A percentile compares a stretch with the other conserved stretches of the same genome.
phyloP scores from a whole-genome alignment of 2,888 invertebrate species.

The Eilema griseolum region DNA sequence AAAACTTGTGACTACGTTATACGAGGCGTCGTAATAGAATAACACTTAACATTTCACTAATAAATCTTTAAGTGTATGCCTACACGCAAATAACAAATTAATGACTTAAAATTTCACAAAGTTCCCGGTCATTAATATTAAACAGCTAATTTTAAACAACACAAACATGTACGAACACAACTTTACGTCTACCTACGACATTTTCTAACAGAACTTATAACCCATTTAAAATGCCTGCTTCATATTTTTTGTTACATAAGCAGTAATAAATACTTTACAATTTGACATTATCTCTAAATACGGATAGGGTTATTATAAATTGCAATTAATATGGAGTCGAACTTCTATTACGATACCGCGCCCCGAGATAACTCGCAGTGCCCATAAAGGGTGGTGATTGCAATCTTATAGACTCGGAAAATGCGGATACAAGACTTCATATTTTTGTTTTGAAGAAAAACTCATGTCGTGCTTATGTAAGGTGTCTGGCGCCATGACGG shows the following conservation, averaged over 20 bases:
- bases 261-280: slow-evolving; percentile 25
- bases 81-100: slow-evolving; percentile 4
- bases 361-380: slow-evolving; percentile 70
- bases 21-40: background rate
- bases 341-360: slow-evolving; percentile 49
- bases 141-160: background rate
- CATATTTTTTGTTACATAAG: slow-evolving; percentile 22
- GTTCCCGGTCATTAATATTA: background rate
- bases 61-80: background rate
- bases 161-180: background rate
- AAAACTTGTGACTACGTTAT: background rate
- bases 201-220: slow-evolving; percentile 4
- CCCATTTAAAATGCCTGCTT: slow-evolving; percentile 12
- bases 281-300: slow-evolving; percentile 29
- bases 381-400: slow-evolving; percentile 69
- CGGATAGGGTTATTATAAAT: slow-evolving; percentile 31
- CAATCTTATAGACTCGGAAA: slow-evolving; percentile 56
- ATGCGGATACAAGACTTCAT: slow-evolving; percentile 69
- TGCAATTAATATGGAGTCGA: slow-evolving; percentile 39
- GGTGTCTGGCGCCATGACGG: slow-evolving; percentile 41
- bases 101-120: slow-evolving; percentile 2
- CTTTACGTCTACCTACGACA: slow-evolving; percentile 15
- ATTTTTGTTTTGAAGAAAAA: slow-evolving; percentile 64
- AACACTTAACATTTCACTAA: background rate
- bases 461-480: slow-evolving; percentile 50